phyloP scores from a whole-genome alignment of 1,140 invertebrate genomes.

The Oncopeltus fasciatus region DNA sequence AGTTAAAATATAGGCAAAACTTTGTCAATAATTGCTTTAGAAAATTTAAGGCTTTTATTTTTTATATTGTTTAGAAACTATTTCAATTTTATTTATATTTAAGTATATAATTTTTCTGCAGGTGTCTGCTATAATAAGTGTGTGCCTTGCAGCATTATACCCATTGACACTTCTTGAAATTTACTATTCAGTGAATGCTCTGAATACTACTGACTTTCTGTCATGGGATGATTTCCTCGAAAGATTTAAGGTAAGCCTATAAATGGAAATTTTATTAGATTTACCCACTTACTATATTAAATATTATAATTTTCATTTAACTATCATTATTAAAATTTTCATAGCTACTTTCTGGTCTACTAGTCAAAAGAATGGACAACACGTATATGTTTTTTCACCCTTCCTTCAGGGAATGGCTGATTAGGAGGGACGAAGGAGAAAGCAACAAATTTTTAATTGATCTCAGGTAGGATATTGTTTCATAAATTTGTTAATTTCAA shows the following conservation, averaged over 20 bases:
- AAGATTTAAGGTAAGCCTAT: constrained; percentile 50
- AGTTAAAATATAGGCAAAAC: too few species aligned
- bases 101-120: constrained; percentile 8
- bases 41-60: too few species aligned
- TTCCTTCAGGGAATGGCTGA: constrained; percentile 90
- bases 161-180: constrained; percentile 82
- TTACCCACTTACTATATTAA: neutral
- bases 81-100: too few species aligned
- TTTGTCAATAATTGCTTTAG: too few species aligned
- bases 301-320: neutral
- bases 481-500: too few species aligned
- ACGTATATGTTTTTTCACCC: constrained; percentile 96
- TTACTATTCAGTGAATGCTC: constrained; percentile 82
- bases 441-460: constrained; percentile 81
- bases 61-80: too few species aligned
- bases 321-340: neutral
- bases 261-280: neutral
- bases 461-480: too few species aligned
- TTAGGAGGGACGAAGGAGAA: constrained; percentile 77
- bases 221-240: constrained; percentile 83
- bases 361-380: constrained; percentile 76
- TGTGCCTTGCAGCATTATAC: constrained; percentile 78
- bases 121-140: constrained; percentile 56
- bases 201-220: constrained; percentile 56
- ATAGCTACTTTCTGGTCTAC: constrained; percentile 41